Conservation (phyloP, 2,888 invertebrate species). For the Metopia argyrocephala region DNA sequence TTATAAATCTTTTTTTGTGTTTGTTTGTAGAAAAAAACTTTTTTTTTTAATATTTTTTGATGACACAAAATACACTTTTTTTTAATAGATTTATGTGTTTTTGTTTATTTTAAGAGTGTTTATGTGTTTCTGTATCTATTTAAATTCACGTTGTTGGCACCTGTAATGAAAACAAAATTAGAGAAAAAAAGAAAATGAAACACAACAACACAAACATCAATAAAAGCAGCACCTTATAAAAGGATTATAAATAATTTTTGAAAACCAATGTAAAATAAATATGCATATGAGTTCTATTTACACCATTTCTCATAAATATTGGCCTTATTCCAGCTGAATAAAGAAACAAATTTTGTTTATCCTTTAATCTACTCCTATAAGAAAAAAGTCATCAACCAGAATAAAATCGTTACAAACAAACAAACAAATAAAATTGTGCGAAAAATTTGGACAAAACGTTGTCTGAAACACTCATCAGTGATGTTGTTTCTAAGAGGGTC, state of each 20-base stretch:
- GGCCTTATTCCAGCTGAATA: too few relatives aligned
- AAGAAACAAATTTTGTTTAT: too few relatives aligned
- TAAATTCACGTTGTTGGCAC: constrained; percentile 36
- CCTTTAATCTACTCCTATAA: too few relatives aligned
- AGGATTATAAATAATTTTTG: constrained; percentile 22
- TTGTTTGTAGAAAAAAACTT: not conserved
- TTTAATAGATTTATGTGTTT: not conserved
- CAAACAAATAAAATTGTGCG: too few relatives aligned
- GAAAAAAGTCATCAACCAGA: too few relatives aligned
- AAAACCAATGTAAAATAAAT: not conserved
- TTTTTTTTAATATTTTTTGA: not conserved
- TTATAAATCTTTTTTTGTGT: not conserved
- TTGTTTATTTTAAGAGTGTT: constrained; percentile 16
- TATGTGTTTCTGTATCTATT: constrained; percentile 5
- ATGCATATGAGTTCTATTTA: not conserved
- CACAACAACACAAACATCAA: constrained; percentile 8
- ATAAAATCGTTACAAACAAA: too few relatives aligned
- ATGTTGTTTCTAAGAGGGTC: too few relatives aligned
- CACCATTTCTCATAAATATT: too few relatives aligned
- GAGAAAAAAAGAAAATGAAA: constrained; percentile 16
- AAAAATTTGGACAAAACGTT: too few relatives aligned
- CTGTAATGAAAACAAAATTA: constrained; percentile 29
- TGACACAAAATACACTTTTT: too few relatives aligned
- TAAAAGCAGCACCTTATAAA: not conserved
- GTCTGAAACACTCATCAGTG: too few relatives aligned